Conservation (phyloP, 1,140 invertebrate genomes). For the Zophobas morio region DNA sequence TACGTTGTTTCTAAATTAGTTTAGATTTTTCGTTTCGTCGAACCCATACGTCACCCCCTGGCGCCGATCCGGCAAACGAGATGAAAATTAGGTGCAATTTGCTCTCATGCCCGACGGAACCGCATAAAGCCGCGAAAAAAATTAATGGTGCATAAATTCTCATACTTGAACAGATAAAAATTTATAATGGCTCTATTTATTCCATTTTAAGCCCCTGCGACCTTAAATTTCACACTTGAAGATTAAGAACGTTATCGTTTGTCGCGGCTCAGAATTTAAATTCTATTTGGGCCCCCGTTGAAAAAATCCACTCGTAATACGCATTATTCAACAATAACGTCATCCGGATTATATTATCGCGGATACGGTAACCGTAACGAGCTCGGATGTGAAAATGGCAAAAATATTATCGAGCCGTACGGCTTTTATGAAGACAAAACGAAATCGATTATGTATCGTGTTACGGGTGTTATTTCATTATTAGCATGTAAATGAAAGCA, state of each 20-base stretch:
- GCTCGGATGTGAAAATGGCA: conserved; percentile 20
- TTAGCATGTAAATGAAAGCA: conserved; percentile 18
- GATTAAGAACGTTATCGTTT: conserved; percentile 26
- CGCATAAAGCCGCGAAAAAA: conserved; percentile 16
- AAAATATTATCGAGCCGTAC: conserved; percentile 28
- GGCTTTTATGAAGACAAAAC: conserved; percentile 5
- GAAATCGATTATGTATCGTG: conserved; percentile 2
- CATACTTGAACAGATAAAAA: conserved; percentile 33
- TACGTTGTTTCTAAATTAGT: no score
- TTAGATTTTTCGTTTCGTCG: no score
- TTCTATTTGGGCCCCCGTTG: not conserved
- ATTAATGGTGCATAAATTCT: conserved; percentile 34
- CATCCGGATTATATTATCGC: conserved; percentile 10
- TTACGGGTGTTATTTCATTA: conserved; percentile 17
- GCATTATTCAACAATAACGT: conserved; percentile 13
- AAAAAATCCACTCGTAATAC: conserved; percentile 11
- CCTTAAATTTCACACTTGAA: conserved; percentile 27
- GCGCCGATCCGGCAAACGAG: no score
- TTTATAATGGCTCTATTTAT: conserved; percentile 34
- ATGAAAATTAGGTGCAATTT: conserved; percentile 10
- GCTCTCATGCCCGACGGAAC: conserved; percentile 5
- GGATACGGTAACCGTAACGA: conserved; percentile 3
- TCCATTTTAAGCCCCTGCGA: conserved; percentile 8
- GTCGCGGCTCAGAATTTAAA: conserved; percentile 17
- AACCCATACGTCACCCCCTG: no score